A percentile compares a stretch with the other conserved stretches of the same genome.
Conservation (phyloP, 2,888 invertebrate species). For the Sphecodes monilicornis region DNA sequence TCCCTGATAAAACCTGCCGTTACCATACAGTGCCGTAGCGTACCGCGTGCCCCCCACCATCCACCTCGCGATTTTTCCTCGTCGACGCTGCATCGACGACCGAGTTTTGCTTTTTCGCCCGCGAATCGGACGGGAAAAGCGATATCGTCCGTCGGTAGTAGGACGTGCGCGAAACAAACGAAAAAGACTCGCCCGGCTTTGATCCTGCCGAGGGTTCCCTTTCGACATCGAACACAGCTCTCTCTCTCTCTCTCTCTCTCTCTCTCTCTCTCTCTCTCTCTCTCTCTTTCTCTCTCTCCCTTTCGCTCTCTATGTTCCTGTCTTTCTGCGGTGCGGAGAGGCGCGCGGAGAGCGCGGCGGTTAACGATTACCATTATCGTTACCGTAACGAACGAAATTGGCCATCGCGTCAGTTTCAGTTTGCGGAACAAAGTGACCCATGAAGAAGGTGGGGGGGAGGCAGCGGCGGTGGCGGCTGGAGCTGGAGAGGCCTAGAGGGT, state of each 20-base stretch:
- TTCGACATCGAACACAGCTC: not conserved
- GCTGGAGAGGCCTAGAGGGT: slow-evolving; percentile 22
- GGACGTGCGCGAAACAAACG: not conserved
- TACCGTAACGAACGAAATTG: slow-evolving; percentile 66
- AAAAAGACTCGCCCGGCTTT: not conserved
- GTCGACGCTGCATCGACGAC: slow-evolving; percentile 6
- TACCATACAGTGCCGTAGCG: not conserved
- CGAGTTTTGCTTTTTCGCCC: not conserved
- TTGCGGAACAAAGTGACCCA: slow-evolving; percentile 46
- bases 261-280: not conserved
- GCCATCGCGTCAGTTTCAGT: slow-evolving; percentile 64
- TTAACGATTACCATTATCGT: slow-evolving; percentile 66
- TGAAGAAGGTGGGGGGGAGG: slow-evolving; percentile 21
- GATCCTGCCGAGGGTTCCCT: not conserved
- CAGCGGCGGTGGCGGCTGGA: slow-evolving; percentile 3
- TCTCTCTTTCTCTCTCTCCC: not conserved
- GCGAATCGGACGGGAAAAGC: slow-evolving; percentile 13
- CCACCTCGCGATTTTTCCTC: not conserved
- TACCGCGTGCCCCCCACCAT: not conserved
- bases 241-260: not conserved
- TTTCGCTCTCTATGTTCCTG: not conserved
- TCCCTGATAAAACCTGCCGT: not conserved
- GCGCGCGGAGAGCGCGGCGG: slow-evolving; percentile 35
- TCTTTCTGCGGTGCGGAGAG: not conserved
- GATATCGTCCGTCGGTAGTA: slow-evolving; percentile 18